Percentiles rank a stretch among this genome's conserved stretches.
Conservation (phyloP, 2,888 invertebrate genomes). For the Caenorhabditis becei region DNA sequence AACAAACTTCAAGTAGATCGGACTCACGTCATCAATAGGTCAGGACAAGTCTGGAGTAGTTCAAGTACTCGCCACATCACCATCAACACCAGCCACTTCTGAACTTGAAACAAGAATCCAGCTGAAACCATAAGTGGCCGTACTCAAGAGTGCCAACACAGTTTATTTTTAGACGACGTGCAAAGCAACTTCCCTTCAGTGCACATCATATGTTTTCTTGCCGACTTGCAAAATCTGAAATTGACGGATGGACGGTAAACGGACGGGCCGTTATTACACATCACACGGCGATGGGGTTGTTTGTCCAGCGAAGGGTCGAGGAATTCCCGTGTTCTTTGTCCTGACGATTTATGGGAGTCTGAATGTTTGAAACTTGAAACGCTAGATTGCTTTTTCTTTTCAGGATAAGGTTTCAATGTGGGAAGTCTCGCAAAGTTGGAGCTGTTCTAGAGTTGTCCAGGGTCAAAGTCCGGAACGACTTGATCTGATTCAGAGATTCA, state of each 20-base stretch:
- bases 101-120: not conserved
- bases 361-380: too few species aligned
- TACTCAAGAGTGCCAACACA: not conserved
- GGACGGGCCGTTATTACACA: not conserved
- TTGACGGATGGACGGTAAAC: not conserved
- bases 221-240: not conserved
- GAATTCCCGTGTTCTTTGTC: not conserved
- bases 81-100: not conserved
- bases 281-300: not conserved
- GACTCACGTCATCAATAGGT: constrained; percentile 34
- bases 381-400: too few species aligned
- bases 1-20: constrained; percentile 21
- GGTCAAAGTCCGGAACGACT: too few species aligned
- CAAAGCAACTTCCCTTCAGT: not conserved
- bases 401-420: too few species aligned
- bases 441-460: too few species aligned
- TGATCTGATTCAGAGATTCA: not conserved
- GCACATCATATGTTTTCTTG: not conserved
- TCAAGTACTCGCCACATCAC: constrained; percentile 9
- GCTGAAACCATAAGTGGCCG: constrained; percentile 28
- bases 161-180: not conserved
- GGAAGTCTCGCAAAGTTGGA: too few species aligned
- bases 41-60: not conserved
- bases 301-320: not conserved
- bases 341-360: not conserved